phyloP scores from a whole-genome alignment of 1,140 invertebrate genomes.

The Drosophila ambigua region DNA sequence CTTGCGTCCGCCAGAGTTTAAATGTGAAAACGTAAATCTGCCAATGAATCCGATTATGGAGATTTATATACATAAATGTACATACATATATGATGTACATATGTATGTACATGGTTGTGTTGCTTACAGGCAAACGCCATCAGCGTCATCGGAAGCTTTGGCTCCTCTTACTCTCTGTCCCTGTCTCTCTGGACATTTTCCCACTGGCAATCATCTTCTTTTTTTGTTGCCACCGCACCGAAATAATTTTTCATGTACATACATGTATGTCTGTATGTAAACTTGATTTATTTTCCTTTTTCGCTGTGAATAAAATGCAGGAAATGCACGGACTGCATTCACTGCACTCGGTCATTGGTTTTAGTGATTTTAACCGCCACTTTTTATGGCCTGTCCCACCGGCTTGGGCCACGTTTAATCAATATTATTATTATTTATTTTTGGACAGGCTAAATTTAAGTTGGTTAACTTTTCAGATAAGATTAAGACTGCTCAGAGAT shows the following conservation, averaged over 20 bases:
- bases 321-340: constrained; percentile 33
- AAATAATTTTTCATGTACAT: constrained; percentile 47
- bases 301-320: constrained; percentile 23
- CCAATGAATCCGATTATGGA: constrained; percentile 55
- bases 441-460: constrained; percentile 15
- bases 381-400: constrained; percentile 22
- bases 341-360: constrained; percentile 14
- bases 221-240: neutral
- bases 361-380: constrained; percentile 4
- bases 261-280: constrained; percentile 16
- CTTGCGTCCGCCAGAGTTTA: constrained; percentile 3
- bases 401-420: constrained; percentile 2
- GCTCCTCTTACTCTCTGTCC: too few species aligned
- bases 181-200: constrained; percentile 12
- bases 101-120: neutral
- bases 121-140: constrained; percentile 3
- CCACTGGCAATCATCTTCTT: constrained; percentile 39
- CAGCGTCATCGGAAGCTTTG: neutral
- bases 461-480: constrained; percentile 13
- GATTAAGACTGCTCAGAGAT: constrained; percentile 11
- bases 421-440: constrained; percentile 22
- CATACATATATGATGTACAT: neutral
- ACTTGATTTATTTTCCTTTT: constrained; percentile 50
- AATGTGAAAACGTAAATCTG: constrained; percentile 45
- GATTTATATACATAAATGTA: constrained; percentile 2